These are phyloP conservation scores for Condylura cristata DNA, from an alignment of 2,113 vertebrate species.

Conservation along the genomic window DNA sequence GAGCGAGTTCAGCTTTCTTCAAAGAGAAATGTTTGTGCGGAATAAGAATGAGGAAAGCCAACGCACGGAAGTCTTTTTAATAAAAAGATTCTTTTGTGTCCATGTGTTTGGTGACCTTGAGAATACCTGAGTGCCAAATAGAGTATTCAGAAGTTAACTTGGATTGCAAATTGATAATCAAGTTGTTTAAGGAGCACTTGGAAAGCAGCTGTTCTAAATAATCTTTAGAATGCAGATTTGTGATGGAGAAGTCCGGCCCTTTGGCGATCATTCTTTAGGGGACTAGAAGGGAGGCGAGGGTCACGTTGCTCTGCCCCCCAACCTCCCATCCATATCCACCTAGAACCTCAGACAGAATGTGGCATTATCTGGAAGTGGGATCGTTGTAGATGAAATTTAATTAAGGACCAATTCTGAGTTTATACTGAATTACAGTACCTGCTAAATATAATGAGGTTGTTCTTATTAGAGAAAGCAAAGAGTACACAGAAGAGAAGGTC, in stretches of 20 bases:
- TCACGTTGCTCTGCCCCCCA: neutral
- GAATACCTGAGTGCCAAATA: neutral
- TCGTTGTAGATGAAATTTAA: neutral
- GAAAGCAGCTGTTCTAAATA: neutral
- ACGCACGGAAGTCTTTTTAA: neutral
- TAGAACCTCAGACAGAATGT: neutral
- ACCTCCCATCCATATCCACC: neutral
- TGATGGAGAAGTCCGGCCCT: neutral
- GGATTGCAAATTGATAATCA: conserved; percentile 16
- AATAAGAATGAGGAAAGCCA: neutral
- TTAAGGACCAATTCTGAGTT: neutral
- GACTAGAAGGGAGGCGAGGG: neutral
- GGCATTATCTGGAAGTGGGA: neutral
- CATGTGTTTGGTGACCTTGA: neutral
- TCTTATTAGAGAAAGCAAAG: neutral
- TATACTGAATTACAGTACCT: neutral
- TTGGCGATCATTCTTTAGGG: neutral
- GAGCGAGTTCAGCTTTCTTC: neutral
- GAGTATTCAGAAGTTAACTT: neutral
- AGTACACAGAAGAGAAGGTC: neutral
- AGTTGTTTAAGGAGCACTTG: neutral
- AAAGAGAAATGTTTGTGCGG: conserved; percentile 1
- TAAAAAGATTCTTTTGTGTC: neutral
- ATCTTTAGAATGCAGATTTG: neutral
- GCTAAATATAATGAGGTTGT: neutral